Evolutionary conservation across 2,888 invertebrate species (phyloP), one percentile per base, ranked within the genome.

Genomic region (Deilephila porcellus): DNA sequence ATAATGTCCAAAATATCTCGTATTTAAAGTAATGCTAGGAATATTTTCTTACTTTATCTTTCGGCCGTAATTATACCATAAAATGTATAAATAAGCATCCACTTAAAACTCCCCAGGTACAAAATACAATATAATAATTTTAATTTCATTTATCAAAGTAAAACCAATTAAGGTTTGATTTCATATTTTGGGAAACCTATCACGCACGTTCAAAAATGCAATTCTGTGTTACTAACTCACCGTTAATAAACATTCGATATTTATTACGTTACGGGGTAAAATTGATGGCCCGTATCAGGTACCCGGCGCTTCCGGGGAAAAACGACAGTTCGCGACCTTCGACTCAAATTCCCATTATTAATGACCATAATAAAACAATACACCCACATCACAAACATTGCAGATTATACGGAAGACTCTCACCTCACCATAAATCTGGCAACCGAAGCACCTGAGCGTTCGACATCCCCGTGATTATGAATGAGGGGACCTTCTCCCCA

Each of bases 401-500:
- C 84, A 88, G 88, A 91, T 91, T 91, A 92, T 88, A 86, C 85
- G 82, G 86, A 86, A 84, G 89, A 88, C 88, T 88, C 89, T 91
- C 90, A 89, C 91, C 90, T 90, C 88, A 86, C 91, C 86, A 92
- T 93, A 93, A 93, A 93, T 93, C 91, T 91, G 89, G 90, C 90
- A 90, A 89, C 90, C 89, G 87, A 90, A 91, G 91, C 93, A 93
- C 93, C 93, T 93, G 93, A 91, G 93, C 91, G 90, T 91, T 91
- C 91, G 90, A 91, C 91, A 86, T 88, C 87, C 90, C 89, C 85
- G 89, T 89, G 90, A 91, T 93, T 91, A 93, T 92, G 91, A 93
- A 92, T 91, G 89, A 88, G 90, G 86, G 82, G 84, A 81, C 83
- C 83, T 83, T 85, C 86, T 79, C 79, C 80, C 80, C 76, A 67